These are phyloP conservation scores for Panthera tigris DNA, from an alignment of 2,113 vertebrate genomes.

Conservation along the genomic window DNA sequence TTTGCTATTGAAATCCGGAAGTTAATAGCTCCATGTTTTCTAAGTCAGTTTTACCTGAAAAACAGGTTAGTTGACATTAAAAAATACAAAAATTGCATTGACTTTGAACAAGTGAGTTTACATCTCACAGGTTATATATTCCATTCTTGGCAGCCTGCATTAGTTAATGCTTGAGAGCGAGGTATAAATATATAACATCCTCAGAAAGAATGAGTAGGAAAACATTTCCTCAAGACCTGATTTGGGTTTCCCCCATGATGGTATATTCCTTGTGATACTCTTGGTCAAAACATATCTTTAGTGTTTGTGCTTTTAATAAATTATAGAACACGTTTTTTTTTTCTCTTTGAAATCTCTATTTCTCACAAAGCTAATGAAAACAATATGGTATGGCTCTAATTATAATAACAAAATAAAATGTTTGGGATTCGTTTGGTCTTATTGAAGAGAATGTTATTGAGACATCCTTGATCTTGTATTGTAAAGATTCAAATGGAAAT, in stretches of 20 bases:
- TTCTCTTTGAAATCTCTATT: conserved; percentile 22
- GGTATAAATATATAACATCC: background rate
- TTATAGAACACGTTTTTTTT: background rate
- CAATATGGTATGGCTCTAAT: background rate
- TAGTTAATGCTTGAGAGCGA: background rate
- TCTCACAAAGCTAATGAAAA: conserved; percentile 52
- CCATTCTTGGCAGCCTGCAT: background rate
- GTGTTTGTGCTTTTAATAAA: conserved; percentile 23
- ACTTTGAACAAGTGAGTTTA: background rate
- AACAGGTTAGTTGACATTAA: background rate
- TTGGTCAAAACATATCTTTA: background rate
- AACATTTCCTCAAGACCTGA: background rate
- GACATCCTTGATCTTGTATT: conserved; percentile 35
- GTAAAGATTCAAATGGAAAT: conserved; percentile 47
- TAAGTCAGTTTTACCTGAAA: background rate
- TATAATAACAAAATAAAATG: conserved; percentile 48
- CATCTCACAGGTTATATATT: background rate
- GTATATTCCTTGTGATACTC: background rate
- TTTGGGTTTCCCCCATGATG: background rate
- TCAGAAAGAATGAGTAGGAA: background rate
- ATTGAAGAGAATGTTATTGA: conserved; percentile 22
- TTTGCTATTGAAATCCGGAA: conserved; percentile 28
- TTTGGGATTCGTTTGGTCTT: conserved; percentile 29
- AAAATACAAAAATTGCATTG: background rate
- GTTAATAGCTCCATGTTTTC: background rate